phyloP scores from a whole-genome alignment of 2,113 vertebrate species.

The Leptosomus discolor region DNA sequence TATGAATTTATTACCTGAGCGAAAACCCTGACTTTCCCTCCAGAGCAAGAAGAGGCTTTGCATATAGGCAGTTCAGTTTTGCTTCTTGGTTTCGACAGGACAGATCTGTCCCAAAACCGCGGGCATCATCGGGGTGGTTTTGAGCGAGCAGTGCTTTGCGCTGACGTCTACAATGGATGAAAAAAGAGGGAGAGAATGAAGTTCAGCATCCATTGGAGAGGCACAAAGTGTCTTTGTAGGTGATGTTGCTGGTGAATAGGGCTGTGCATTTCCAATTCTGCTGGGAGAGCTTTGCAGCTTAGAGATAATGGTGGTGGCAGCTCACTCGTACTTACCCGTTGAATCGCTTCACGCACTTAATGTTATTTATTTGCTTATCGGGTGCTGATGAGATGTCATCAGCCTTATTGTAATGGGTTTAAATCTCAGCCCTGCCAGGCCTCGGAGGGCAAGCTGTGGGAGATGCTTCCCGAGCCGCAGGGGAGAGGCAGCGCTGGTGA shows the following conservation, averaged over 20 bases:
- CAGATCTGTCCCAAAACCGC: not conserved
- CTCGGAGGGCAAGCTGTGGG: not conserved
- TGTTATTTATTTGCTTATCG: not conserved
- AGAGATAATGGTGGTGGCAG: not conserved
- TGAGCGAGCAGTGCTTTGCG: not conserved
- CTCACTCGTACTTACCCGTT: not conserved
- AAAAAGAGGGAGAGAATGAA: not conserved
- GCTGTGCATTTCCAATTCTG: not conserved
- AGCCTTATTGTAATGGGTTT: not conserved
- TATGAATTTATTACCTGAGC: not conserved
- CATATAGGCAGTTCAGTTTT: not conserved
- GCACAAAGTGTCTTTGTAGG: not conserved
- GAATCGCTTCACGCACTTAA: not conserved
- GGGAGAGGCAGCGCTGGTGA: not conserved
- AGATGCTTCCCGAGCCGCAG: not conserved
- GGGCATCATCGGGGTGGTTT: fast-evolving
- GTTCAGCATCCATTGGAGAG: not conserved
- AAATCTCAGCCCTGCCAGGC: not conserved
- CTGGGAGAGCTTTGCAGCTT: not conserved
- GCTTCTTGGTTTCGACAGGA: not conserved
- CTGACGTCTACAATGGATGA: not conserved
- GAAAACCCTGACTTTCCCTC: not conserved
- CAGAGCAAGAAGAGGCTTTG: not conserved
- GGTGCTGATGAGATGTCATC: not conserved
- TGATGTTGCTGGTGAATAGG: not conserved